phyloP scores from a whole-genome alignment of 2,797 vertebrate species.

The Enteromius anoplus region DNA sequence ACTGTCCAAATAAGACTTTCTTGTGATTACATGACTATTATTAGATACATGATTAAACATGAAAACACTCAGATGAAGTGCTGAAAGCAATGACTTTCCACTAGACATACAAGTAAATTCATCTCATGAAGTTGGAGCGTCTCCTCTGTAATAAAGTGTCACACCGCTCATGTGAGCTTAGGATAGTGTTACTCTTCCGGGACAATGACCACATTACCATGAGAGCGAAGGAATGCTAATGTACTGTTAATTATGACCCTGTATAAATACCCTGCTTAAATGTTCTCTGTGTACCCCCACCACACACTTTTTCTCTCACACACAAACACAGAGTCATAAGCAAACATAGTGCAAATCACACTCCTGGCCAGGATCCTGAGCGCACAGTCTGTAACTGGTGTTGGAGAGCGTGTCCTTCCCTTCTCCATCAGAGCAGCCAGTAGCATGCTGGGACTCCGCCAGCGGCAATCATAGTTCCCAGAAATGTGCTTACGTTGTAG shows the following conservation, averaged over 20 bases:
- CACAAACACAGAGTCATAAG: slow-evolving; percentile 28
- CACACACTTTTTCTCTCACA: not conserved
- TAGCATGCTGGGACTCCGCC: slow-evolving; percentile 67
- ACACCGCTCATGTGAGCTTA: slow-evolving; percentile 69
- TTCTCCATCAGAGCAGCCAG: slow-evolving; percentile 37
- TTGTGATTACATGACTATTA: slow-evolving; percentile 1
- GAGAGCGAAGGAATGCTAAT: slow-evolving; percentile 71
- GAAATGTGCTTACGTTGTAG: slow-evolving; percentile 79
- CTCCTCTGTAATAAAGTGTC: slow-evolving; percentile 70
- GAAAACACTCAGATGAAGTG: slow-evolving; percentile 42
- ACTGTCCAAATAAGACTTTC: not conserved
- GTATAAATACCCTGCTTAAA: slow-evolving; percentile 73
- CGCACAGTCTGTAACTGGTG: slow-evolving; percentile 26
- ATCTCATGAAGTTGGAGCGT: slow-evolving; percentile 24
- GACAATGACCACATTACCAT: slow-evolving; percentile 69
- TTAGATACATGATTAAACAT: slow-evolving; percentile 2
- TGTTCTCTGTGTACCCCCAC: slow-evolving; percentile 45
- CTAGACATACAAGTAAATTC: slow-evolving; percentile 36
- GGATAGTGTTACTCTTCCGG: slow-evolving; percentile 68
- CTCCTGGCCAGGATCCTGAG: slow-evolving; percentile 37
- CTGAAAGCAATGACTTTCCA: slow-evolving; percentile 62
- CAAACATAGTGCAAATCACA: slow-evolving; percentile 55
- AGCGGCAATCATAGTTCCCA: slow-evolving; percentile 75
- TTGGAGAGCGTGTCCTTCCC: slow-evolving; percentile 44
- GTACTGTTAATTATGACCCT: slow-evolving; percentile 75